Percentiles rank a stretch among this genome's conserved stretches.
Evolutionary conservation across 2,113 vertebrate genomes (phyloP).

Genomic region (Percopsis transmontana): DNA sequence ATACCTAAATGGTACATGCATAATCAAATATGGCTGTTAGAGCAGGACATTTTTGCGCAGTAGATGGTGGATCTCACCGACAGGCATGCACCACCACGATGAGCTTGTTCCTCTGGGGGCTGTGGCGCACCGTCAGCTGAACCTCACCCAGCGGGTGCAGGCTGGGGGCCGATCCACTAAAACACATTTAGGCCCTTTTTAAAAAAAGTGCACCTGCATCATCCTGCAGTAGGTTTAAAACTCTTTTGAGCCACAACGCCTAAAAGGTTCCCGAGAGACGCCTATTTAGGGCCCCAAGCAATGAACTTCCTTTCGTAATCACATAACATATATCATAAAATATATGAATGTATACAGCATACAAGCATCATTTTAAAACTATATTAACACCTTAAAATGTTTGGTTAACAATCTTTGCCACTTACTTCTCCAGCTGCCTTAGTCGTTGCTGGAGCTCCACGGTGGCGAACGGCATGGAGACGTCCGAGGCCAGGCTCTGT

Average conservation of each 20-base stretch:
- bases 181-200: slow-evolving; percentile 36
- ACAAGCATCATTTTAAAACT: no score
- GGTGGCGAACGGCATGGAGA: slow-evolving; percentile 88
- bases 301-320: no score
- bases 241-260: no score
- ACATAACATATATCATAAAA: no score
- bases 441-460: slow-evolving; percentile 91
- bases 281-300: no score
- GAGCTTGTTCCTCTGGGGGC: slow-evolving; percentile 93
- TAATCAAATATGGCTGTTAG: neutral
- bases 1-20: neutral
- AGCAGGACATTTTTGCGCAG: neutral
- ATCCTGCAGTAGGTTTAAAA: no score
- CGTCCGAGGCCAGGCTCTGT: slow-evolving; percentile 91
- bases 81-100: slow-evolving; percentile 95
- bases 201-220: no score
- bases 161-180: slow-evolving; percentile 84
- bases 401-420: no score
- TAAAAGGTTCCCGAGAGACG: no score
- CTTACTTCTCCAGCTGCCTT: slow-evolving; percentile 91
- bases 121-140: slow-evolving; percentile 93
- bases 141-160: slow-evolving; percentile 92
- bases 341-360: no score
- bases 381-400: no score
- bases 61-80: slow-evolving; percentile 77